Base-by-base conservation (phyloP, 2,797 vertebrate species). In the Neosalanx taihuensis region DNA sequence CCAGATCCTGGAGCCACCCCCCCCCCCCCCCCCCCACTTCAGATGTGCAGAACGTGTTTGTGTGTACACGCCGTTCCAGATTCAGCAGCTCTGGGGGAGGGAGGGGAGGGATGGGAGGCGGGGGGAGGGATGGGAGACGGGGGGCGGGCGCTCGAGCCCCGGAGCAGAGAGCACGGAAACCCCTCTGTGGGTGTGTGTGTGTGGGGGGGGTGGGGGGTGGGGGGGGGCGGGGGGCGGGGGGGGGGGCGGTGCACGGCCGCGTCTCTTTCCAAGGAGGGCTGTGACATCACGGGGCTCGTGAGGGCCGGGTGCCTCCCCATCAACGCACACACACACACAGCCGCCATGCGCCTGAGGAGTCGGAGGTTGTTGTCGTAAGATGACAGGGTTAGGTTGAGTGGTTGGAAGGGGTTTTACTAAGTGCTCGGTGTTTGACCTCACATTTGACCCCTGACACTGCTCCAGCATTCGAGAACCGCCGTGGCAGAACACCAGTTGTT, bases 281-380 rank as follows among this genome's bases (percentile, higher is more conserved):
- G 26, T 29, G 59, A 29, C 12, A 29, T 61, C 59, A 41, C n/a
- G 3, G 29, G 23, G 59, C 12, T 29, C 26, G 6, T 56, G 29
- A 61, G 29, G 59, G 20, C 13, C 20, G 13, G 23, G 1, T 15
- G 9, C 59, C 59, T 9, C 37, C 12, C 12, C 41, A 13, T 46
- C 41, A 46, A 46, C 41, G 12, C 53, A 15, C 53, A 70, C 33
- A 37, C 35, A 57, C 59, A 26, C 64, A 26, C 29, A 51, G 41
- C 51, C 59, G 13, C n/a, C 29, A 66, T 70, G 63, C 57, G 53
- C n/a, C 64, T 59, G 58, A 56, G 29, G 69, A 65, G 64, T 72
- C 58, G 71, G 74, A 72, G 62, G 62, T 51, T 58, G 66, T n/a
- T 57, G 26, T 65, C 35, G 66, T 69, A 15, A 60, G 51, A 72